A percentile compares a stretch with the other conserved stretches of the same genome.
Evolutionary conservation across 2,797 vertebrate species (phyloP).

Genomic region (Distichodus sexfasciatus): DNA sequence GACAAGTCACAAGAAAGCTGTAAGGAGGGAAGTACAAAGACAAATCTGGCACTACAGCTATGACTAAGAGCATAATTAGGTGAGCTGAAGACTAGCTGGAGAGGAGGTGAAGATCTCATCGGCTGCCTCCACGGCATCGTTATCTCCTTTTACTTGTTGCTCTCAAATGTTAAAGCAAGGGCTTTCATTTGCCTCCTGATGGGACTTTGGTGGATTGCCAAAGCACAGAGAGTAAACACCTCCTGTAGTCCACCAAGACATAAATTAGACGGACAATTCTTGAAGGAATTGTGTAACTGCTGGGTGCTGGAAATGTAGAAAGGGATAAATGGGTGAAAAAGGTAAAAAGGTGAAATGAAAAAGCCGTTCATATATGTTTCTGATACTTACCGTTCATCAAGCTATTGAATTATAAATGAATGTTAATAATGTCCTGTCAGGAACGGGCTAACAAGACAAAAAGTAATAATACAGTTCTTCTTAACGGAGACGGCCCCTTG

Average conservation of each 20-base stretch:
- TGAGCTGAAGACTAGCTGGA: constrained; percentile 25
- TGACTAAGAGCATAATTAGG: constrained; percentile 29
- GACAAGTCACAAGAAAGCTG: not conserved
- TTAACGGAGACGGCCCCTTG: no score
- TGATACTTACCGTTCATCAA: no score
- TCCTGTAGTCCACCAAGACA: not conserved
- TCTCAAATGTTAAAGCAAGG: constrained; percentile 27
- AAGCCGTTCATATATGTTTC: no score
- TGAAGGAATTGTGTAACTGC: no score
- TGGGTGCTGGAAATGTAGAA: no score
- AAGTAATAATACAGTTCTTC: no score
- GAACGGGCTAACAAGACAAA: no score
- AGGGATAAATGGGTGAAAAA: no score
- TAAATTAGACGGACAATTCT: not conserved
- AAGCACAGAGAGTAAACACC: not conserved
- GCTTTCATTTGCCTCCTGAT: constrained; percentile 27
- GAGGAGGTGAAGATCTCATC: constrained; percentile 32
- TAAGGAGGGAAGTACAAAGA: not conserved
- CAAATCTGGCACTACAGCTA: constrained; percentile 15
- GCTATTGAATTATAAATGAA: no score
- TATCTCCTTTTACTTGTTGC: constrained; percentile 33
- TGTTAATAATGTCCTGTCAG: no score
- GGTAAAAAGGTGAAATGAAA: no score
- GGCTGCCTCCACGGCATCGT: constrained; percentile 20
- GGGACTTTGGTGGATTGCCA: constrained; percentile 1